A percentile compares a stretch with the other conserved stretches of the same genome.
Conservation (phyloP, 2,797 vertebrate species). For the Semaprochilodus insignis region DNA sequence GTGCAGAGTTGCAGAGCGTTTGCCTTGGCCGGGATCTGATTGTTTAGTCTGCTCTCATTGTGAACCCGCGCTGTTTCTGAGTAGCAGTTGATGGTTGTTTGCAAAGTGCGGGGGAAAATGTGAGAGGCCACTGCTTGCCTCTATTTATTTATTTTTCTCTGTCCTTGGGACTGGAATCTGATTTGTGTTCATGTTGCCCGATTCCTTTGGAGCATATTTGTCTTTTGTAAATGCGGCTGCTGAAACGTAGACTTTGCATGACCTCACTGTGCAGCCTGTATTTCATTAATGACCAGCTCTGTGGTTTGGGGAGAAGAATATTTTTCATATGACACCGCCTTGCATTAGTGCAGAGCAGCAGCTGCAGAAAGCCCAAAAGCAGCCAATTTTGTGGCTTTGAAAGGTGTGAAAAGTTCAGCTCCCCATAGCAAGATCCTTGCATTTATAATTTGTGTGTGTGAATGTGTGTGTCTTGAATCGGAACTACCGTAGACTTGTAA, state of each 20-base stretch:
- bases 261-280: constrained; percentile 94
- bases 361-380: constrained; percentile 91
- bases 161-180: constrained; percentile 90
- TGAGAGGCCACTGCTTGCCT: constrained; percentile 75
- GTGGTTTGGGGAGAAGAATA: constrained; percentile 93
- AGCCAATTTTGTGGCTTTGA: constrained; percentile 92
- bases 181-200: constrained; percentile 94
- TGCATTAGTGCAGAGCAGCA: constrained; percentile 88
- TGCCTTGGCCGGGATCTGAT: constrained; percentile 85
- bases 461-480: constrained; percentile 59
- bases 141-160: constrained; percentile 83
- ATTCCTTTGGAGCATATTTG: constrained; percentile 89
- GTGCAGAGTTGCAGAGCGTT: constrained; percentile 90
- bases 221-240: constrained; percentile 84
- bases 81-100: constrained; percentile 90
- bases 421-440: constrained; percentile 85
- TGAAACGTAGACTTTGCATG: constrained; percentile 97
- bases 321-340: constrained; percentile 97
- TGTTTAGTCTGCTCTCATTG: constrained; percentile 96
- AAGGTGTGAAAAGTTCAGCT: constrained; percentile 98
- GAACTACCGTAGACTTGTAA: constrained; percentile 85
- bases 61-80: constrained; percentile 86
- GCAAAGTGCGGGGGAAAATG: constrained; percentile 88
- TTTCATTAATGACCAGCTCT: constrained; percentile 98
- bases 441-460: constrained; percentile 79